Evolutionary conservation across 2,113 vertebrate species (phyloP), one percentile per base, ranked within the genome.

Genomic region (Triplophysa tibetana): DNA sequence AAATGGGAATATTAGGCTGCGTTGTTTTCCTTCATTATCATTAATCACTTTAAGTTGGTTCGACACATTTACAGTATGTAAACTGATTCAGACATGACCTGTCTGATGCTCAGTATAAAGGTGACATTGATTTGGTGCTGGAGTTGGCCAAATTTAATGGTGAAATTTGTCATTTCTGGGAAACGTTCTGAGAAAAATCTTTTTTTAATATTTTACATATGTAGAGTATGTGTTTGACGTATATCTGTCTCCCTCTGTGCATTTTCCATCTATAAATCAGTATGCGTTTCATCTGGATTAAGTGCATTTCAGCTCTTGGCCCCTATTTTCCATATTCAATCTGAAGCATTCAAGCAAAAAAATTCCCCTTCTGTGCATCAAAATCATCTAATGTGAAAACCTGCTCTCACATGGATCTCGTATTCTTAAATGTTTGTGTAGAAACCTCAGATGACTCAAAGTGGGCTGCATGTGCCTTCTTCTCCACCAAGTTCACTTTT

Each of bases 381-480:
- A 86, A 85, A 70, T 62, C 73, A 81, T 83, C n/a, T 82, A 24
- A 87, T 77, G 78, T 82, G 83, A 85, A 79, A 62, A 48, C 5
- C 58, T 85, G 86, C 65, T 21, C 73, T 86, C 76, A 68, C 77
- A 68, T 84, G 78, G 69, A 77, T 64, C 48, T 84, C 45, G 26
- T 63, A 73, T 77, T 82, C 54, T 70, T 63, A 60, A 81, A 62
- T 29, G 62, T 70, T 17, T 54, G 41, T 56, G 21, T 17, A 43
- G 8, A 24, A 75, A 63, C 7, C 50, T 13, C 77, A 66, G 23
- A 60, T 75, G 78, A 69, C 45, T 48, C 56, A 26, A 60, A 70
- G 19, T 60, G 38, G 33, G 68, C 64, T 70, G 16, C 68, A 70
- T 78, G 64, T 76, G 70, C 66, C 75, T 67, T 67, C 16, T 77